Percentiles rank a stretch among this genome's conserved stretches.
Conservation (phyloP, 2,113 vertebrate genomes). For the Platycercus adscitus region DNA sequence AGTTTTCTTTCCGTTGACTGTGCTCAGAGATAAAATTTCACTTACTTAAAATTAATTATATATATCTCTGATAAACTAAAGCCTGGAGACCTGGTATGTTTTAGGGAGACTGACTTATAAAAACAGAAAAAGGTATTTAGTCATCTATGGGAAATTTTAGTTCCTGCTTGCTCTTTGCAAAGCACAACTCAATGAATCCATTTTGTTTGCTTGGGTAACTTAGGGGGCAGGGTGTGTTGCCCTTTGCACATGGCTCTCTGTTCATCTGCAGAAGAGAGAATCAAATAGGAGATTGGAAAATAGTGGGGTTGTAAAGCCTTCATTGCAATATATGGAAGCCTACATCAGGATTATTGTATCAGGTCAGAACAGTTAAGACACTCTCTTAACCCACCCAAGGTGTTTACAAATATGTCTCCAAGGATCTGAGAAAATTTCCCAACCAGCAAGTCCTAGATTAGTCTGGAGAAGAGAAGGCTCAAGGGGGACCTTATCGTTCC, state of each 20-base stretch:
- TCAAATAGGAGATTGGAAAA: background rate
- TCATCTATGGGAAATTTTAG: background rate
- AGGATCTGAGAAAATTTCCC: background rate
- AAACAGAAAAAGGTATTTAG: background rate
- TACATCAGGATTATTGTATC: background rate
- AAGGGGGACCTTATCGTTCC: no score
- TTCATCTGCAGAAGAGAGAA: background rate
- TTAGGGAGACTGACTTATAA: background rate
- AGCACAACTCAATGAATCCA: background rate
- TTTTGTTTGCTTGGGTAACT: background rate
- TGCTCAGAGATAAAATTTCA: background rate
- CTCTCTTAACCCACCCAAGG: background rate
- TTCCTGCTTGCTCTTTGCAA: background rate
- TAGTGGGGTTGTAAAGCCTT: background rate
- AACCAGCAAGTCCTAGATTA: background rate
- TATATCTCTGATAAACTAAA: background rate
- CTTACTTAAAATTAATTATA: background rate
- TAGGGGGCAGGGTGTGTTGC: background rate
- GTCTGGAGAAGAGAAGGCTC: no score
- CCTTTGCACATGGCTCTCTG: background rate
- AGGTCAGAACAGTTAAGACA: background rate
- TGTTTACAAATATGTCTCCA: background rate
- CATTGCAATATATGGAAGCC: background rate
- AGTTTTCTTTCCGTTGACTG: background rate
- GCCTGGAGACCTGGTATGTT: background rate